phyloP scores from a whole-genome alignment of 2,888 invertebrate genomes.

The Chrysodeixis includens region DNA sequence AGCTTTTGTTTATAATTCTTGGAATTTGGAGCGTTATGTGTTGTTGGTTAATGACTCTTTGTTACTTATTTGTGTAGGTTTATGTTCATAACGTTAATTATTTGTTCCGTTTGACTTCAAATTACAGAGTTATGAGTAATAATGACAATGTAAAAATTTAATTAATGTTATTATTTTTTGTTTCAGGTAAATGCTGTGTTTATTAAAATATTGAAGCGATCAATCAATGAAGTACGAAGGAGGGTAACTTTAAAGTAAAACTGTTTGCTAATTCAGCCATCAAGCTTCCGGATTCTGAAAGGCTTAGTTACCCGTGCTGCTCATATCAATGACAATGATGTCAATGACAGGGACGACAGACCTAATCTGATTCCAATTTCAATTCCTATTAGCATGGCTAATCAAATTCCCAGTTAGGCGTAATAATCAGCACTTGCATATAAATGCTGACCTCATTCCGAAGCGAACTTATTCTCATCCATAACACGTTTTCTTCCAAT shows the following conservation, averaged over 20 bases:
- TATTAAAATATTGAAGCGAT: background rate
- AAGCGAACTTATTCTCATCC: constrained; percentile 63
- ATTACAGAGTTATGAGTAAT: background rate
- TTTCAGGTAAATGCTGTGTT: constrained; percentile 60
- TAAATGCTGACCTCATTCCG: constrained; percentile 64
- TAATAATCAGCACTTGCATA: constrained; percentile 51
- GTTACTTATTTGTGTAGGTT: constrained; percentile 21
- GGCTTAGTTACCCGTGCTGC: constrained; percentile 7
- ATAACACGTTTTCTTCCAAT: constrained; percentile 69
- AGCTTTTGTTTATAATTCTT: constrained; percentile 44
- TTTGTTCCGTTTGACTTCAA: constrained; percentile 13
- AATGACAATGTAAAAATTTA: background rate
- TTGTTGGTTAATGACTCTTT: constrained; percentile 22
- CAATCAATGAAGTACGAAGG: constrained; percentile 19
- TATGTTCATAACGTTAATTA: constrained; percentile 34
- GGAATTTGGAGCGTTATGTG: constrained; percentile 43
- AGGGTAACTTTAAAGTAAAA: constrained; percentile 16
- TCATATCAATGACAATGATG: constrained; percentile 25
- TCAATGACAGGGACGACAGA: constrained; percentile 29
- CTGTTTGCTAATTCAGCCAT: constrained; percentile 26
- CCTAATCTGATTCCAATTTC: constrained; percentile 35
- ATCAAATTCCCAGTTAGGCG: constrained; percentile 55
- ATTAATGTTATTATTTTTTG: constrained; percentile 35
- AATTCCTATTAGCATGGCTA: constrained; percentile 53
- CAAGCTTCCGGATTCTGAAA: constrained; percentile 15